Conservation (phyloP, 2,797 vertebrate species). For the Pseudopleuronectes americanus region DNA sequence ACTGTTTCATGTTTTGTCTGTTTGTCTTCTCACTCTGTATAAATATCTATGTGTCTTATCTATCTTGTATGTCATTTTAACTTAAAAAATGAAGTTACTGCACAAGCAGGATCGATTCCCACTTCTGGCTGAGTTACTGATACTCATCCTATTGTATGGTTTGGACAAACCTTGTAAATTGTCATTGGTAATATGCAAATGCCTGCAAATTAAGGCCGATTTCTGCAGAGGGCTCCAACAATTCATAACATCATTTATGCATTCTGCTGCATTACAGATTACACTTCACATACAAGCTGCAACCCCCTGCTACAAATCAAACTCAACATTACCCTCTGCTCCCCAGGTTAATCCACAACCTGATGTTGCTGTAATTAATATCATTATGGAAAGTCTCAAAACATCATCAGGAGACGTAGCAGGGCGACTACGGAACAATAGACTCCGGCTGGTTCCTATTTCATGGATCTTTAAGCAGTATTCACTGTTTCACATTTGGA, state of each 20-base stretch:
- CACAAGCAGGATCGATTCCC: conserved; percentile 20
- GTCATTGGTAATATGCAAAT: conserved; percentile 11
- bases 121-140: background rate
- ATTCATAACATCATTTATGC: conserved; percentile 16
- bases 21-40: too few relatives aligned
- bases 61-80: too few relatives aligned
- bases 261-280: conserved; percentile 22
- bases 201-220: background rate
- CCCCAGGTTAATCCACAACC: conserved; percentile 62
- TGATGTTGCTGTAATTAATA: conserved; percentile 80
- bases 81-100: background rate
- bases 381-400: conserved; percentile 77
- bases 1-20: too few relatives aligned
- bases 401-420: conserved; percentile 76
- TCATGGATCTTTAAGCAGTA: conserved; percentile 95
- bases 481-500: conserved; percentile 86
- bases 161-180: conserved; percentile 1
- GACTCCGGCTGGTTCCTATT: conserved; percentile 83
- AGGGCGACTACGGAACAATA: conserved; percentile 72
- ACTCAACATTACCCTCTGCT: conserved; percentile 37
- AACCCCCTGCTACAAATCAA: conserved; percentile 29
- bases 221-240: background rate
- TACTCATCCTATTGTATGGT: background rate
- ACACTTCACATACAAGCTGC: background rate
- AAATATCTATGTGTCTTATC: too few relatives aligned